Evolutionary conservation across 1,140 invertebrate species (phyloP).

Genomic region (Hylaeus anthracinus): DNA sequence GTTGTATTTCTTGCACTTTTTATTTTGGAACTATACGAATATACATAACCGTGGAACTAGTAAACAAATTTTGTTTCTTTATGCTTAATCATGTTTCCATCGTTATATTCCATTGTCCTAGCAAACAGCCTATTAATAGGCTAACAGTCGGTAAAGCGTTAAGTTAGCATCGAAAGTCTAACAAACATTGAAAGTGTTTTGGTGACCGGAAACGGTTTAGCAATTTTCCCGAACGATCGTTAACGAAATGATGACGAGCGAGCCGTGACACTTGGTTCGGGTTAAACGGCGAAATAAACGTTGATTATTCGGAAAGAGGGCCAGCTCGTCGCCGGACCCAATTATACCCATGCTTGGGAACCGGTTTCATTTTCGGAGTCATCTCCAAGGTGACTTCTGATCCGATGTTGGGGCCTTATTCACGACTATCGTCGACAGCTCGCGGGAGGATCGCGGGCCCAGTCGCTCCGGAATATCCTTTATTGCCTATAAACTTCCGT

Average conservation of each 20-base stretch:
- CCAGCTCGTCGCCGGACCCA: slow-evolving; percentile 30
- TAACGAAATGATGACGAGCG: not conserved
- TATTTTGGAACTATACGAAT: no score
- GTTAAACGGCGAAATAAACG: slow-evolving; percentile 60
- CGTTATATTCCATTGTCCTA: no score
- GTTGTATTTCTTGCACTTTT: no score
- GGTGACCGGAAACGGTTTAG: not conserved
- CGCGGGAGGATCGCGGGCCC: slow-evolving; percentile 7
- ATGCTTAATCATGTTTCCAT: no score
- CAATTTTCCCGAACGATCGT: not conserved
- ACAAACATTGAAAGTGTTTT: no score
- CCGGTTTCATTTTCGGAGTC: slow-evolving; percentile 61
- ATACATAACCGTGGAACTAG: no score
- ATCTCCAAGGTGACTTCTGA: slow-evolving; percentile 64
- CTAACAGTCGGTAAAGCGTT: no score
- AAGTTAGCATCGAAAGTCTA: no score
- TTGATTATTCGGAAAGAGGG: slow-evolving; percentile 51
- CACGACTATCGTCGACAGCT: slow-evolving; percentile 31
- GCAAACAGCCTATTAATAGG: no score
- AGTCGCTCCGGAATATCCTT: slow-evolving; percentile 48
- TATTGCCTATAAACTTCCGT: slow-evolving; percentile 70
- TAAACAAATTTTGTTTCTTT: no score
- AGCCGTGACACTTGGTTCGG: slow-evolving; percentile 3
- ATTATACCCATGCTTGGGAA: slow-evolving; percentile 47
- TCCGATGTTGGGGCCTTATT: slow-evolving; percentile 26